phyloP scores from a whole-genome alignment of 2,888 invertebrate species.

The Athripsodes cinereus region DNA sequence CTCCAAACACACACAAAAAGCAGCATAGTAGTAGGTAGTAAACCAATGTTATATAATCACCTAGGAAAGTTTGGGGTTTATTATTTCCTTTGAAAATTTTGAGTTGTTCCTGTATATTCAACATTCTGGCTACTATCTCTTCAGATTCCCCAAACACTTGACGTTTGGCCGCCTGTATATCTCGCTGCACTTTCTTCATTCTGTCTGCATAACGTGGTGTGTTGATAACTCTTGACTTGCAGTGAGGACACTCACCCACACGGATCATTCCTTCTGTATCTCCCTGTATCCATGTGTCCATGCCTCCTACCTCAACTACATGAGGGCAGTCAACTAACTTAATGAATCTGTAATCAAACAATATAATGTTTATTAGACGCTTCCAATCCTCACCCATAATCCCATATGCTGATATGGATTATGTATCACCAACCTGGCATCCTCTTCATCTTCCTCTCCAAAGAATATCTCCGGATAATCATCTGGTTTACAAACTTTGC shows the following conservation, averaged over 20 bases:
- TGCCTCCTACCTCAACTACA: conserved; percentile 41
- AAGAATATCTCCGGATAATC: conserved; percentile 40
- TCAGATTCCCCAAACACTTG: conserved; percentile 30
- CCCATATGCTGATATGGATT: too few species aligned
- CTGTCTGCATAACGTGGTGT: conserved; percentile 52
- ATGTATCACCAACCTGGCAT: conserved; percentile 39
- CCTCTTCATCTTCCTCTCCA: conserved; percentile 47
- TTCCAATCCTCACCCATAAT: too few species aligned
- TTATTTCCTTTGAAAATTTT: too few species aligned
- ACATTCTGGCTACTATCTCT: too few species aligned
- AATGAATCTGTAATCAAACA: conserved; percentile 39
- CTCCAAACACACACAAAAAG: too few species aligned
- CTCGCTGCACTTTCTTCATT: conserved; percentile 39
- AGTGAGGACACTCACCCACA: conserved; percentile 47
- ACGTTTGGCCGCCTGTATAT: conserved; percentile 42
- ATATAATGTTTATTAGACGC: too few species aligned
- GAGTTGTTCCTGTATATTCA: too few species aligned
- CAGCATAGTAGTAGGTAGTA: too few species aligned
- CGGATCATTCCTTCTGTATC: conserved; percentile 34
- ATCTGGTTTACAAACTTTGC: conserved; percentile 50
- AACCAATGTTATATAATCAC: too few species aligned
- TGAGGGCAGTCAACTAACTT: conserved; percentile 50
- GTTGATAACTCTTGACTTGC: conserved; percentile 52
- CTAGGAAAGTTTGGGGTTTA: too few species aligned
- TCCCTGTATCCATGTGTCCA: conserved; percentile 41